phyloP scores from a whole-genome alignment of 2,797 vertebrate species.

The Lepus oiostolus region DNA sequence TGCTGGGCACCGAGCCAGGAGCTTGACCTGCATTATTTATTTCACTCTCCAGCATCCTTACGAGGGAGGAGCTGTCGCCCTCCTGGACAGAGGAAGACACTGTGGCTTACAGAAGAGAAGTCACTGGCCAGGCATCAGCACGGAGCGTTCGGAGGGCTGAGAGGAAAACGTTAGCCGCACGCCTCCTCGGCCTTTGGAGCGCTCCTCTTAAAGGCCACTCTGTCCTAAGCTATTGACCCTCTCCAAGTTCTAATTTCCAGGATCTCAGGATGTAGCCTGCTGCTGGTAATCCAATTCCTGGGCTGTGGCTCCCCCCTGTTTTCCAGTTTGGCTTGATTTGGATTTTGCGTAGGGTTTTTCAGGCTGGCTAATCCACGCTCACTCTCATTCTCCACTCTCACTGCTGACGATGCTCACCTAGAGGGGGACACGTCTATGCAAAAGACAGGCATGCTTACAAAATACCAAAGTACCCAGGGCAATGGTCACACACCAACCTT shows the following conservation, averaged over 20 bases:
- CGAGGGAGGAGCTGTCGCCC: background rate
- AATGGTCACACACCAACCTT: constrained; percentile 49
- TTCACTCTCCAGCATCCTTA: background rate
- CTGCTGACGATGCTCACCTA: background rate
- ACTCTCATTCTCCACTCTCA: background rate
- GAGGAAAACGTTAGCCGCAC: background rate
- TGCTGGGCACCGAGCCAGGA: background rate
- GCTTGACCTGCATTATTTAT: background rate
- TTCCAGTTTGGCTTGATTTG: background rate
- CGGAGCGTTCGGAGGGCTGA: rapidly evolving
- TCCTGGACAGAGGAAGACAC: background rate
- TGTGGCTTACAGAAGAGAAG: background rate
- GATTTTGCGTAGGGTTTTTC: background rate
- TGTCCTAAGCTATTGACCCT: background rate
- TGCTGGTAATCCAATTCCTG: background rate
- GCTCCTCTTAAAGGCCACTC: rapidly evolving
- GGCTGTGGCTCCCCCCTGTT: background rate
- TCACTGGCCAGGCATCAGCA: background rate
- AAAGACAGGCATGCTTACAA: rapidly evolving
- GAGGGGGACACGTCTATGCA: background rate
- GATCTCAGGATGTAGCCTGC: background rate
- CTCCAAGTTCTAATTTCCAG: background rate
- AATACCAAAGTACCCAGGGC: rapidly evolving
- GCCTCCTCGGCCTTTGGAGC: background rate
- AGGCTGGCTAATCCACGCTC: background rate